Conservation (phyloP, 2,888 invertebrate species). For the Ophion ellenae region DNA sequence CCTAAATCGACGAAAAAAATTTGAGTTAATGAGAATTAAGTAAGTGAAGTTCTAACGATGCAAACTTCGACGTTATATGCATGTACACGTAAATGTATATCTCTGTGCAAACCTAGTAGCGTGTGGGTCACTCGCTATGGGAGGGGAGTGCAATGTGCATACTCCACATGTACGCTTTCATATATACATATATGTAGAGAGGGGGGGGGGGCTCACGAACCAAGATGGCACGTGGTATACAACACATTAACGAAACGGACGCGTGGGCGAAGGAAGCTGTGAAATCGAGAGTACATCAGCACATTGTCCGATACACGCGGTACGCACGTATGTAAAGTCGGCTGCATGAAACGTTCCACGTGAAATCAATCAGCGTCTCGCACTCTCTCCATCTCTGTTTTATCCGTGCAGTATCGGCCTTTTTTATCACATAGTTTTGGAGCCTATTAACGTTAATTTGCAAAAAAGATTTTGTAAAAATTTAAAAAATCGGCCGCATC, state of each 20-base stretch:
- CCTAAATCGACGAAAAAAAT: too few species aligned
- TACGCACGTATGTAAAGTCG: not conserved
- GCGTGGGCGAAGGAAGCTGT: constrained; percentile 43
- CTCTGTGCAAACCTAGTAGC: too few species aligned
- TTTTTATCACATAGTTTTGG: not conserved
- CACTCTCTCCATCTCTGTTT: not conserved
- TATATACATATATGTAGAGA: not conserved
- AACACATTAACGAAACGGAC: constrained; percentile 31
- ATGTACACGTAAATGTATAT: too few species aligned
- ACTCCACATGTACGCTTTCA: not conserved
- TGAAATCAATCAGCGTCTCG: not conserved
- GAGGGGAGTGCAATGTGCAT: not conserved
- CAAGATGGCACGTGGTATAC: constrained; percentile 46
- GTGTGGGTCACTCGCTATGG: not conserved
- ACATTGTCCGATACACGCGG: constrained; percentile 7
- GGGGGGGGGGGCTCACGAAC: constrained; percentile 30
- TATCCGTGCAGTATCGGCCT: not conserved
- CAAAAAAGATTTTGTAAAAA: too few species aligned
- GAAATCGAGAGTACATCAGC: constrained; percentile 48
- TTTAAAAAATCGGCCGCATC: too few species aligned
- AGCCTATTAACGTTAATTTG: too few species aligned
- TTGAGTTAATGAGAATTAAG: too few species aligned
- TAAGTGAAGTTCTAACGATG: too few species aligned
- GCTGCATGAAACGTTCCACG: not conserved
- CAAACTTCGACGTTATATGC: too few species aligned